A percentile compares a stretch with the other conserved stretches of the same genome.
phyloP scores from a whole-genome alignment of 2,797 vertebrate species.

The Oryzias dopingdopingensis region DNA sequence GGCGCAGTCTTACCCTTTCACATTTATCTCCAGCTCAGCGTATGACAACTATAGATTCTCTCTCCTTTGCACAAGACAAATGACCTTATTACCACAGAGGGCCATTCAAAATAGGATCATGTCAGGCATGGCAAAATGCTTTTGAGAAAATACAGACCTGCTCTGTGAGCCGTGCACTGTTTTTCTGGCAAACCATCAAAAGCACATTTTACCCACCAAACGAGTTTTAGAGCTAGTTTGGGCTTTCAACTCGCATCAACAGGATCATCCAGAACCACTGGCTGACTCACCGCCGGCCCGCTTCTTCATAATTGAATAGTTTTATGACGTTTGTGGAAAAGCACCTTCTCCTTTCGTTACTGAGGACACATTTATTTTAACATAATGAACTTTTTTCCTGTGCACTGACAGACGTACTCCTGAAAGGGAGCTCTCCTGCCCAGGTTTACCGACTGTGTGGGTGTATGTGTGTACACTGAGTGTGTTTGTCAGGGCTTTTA shows the following conservation, averaged over 20 bases:
- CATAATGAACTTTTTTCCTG: conserved; percentile 47
- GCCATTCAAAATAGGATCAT: conserved; percentile 73
- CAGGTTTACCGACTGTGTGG: conserved; percentile 12
- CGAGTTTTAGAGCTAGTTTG: conserved; percentile 37
- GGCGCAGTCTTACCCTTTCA: conserved; percentile 47
- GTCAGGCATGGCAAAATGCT: conserved; percentile 53
- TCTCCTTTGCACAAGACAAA: conserved; percentile 73
- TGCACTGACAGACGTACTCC: conserved; percentile 29
- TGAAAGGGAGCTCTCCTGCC: conserved; percentile 22
- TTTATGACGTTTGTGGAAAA: conserved; percentile 20
- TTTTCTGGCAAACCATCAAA: conserved; percentile 45
- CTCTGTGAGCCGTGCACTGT: conserved; percentile 3
- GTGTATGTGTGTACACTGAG: conserved; percentile 3
- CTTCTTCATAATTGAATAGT: conserved; percentile 29
- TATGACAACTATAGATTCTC: conserved; percentile 70
- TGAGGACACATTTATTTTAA: conserved; percentile 50
- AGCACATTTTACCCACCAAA: conserved; percentile 40
- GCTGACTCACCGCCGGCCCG: conserved; percentile 15
- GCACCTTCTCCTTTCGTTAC: conserved; percentile 18
- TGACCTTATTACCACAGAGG: conserved; percentile 70
- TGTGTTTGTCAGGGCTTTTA: conserved; percentile 3
- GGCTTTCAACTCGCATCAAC: conserved; percentile 44
- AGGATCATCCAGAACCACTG: conserved; percentile 32
- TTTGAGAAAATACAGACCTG: conserved; percentile 48
- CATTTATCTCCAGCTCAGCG: conserved; percentile 64